These are phyloP conservation scores for Musca vetustissima DNA, from an alignment of 1,140 invertebrate genomes.

Conservation along the genomic window DNA sequence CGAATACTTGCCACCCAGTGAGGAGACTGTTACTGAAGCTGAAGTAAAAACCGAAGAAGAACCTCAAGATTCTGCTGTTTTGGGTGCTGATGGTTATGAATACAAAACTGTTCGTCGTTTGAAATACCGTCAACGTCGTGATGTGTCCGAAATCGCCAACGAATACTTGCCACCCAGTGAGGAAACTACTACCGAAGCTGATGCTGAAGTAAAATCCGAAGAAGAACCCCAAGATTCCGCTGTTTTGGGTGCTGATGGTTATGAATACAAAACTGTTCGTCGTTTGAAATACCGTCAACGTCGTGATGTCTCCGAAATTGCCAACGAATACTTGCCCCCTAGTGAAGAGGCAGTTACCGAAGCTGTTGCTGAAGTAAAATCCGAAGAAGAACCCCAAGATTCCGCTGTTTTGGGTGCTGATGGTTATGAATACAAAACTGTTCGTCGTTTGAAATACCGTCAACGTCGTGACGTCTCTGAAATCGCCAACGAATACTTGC, in stretches of 20 bases:
- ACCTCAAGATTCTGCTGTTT: conserved; percentile 44
- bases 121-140: conserved; percentile 33
- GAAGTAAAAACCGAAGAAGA: conserved; percentile 39
- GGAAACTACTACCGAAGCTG: conserved; percentile 34
- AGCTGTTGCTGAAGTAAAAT: conserved; percentile 20
- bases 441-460: conserved; percentile 32
- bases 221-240: conserved; percentile 29
- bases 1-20: conserved; percentile 27
- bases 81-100: conserved; percentile 46
- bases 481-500: conserved; percentile 38
- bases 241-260: conserved; percentile 35
- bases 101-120: conserved; percentile 33
- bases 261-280: conserved; percentile 43
- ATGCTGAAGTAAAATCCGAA: conserved; percentile 26
- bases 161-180: conserved; percentile 41
- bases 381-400: conserved; percentile 24
- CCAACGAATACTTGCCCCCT: conserved; percentile 37
- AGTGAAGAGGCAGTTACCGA: conserved; percentile 31
- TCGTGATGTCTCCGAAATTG: conserved; percentile 40
- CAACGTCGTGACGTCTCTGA: conserved; percentile 36
- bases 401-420: conserved; percentile 29
- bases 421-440: conserved; percentile 35
- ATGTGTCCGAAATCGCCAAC: conserved; percentile 38
- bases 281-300: conserved; percentile 39
- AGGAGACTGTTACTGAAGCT: conserved; percentile 32